Evolutionary conservation across 2,888 invertebrate species (phyloP), one percentile per base, ranked within the genome.

Genomic region (Trachelus iudaicus): DNA sequence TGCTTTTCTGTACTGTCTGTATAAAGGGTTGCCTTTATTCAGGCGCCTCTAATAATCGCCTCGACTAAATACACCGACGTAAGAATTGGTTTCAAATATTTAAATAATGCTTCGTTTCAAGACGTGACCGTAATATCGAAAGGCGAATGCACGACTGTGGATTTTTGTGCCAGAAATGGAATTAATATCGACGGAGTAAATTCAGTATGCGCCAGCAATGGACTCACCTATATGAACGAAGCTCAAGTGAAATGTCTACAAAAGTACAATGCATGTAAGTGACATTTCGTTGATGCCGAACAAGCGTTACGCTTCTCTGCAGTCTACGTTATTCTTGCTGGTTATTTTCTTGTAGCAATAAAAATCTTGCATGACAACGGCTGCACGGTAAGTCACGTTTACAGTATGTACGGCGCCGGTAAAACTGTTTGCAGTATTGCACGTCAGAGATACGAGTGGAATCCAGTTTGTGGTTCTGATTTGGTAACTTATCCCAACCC

Each of bases 181-280:
- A 76, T 76, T 23, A 56, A 76, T 33, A 34, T 75, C 35, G 83
- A 79, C 30, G 81, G 79, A 34, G 37, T 76, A n/a, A 84, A 84
- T 83, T 82, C 82, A 30, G 87, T 89, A 35, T 89, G 89, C 80
- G 87, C 84, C 1, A 88, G 77, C 77, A 88, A 89, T 40, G 89
- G 89, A 13, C 83, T 82, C 77, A 88, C 89, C 1, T 90, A 89
- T 80, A 79, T 82, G 40, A 88, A 87, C 80, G 79, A 85, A 9
- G 85, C 81, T 34, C 86, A 88, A 77, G 84, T 89, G 23, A 85
- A 86, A 40, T 88, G 89, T 79, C 79, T 88, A 75, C 82, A 84
- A 78, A 83, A 83, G 56, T 81, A 83, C 77, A 81, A 85, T 71
- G 82, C 83, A n/a, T 78, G 86, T 87, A 56, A 81, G 80, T 80